Percentiles rank a stretch among this genome's conserved stretches.
phyloP scores from a whole-genome alignment of 1,140 invertebrate genomes.

The Theocolax elegans region DNA sequence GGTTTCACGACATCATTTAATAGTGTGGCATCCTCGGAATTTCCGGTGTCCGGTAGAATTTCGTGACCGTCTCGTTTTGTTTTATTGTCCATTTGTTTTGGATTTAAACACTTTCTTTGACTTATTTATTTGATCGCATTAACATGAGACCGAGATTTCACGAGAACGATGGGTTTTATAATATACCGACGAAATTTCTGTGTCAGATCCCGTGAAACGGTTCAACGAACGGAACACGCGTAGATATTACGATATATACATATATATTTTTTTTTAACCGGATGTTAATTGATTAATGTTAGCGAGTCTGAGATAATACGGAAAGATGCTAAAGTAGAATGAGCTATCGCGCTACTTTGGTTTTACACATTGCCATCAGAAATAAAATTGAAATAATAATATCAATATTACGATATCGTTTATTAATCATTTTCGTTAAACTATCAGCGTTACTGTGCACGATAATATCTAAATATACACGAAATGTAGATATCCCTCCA shows the following conservation, averaged over 20 bases:
- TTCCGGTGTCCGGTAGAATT: slow-evolving; percentile 25
- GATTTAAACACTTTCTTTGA: slow-evolving; percentile 5
- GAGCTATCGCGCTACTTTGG: no score
- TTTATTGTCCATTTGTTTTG: slow-evolving; percentile 32
- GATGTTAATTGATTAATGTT: no score
- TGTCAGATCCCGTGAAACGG: not conserved
- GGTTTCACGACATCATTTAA: slow-evolving; percentile 10
- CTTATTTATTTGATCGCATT: slow-evolving; percentile 36
- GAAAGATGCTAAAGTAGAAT: no score
- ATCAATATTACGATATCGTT: no score
- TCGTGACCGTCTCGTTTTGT: not conserved
- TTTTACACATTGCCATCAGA: no score
- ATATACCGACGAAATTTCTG: not conserved
- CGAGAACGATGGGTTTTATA: not conserved
- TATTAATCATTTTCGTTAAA: no score
- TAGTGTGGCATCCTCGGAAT: slow-evolving; percentile 30
- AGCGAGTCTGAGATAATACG: no score
- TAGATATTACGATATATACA: not conserved
- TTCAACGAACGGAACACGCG: not conserved
- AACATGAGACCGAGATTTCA: not conserved
- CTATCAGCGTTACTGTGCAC: no score
- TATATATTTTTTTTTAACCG: not conserved
- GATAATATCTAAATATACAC: no score
- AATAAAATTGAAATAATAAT: no score
- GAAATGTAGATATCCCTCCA: no score